Base-by-base conservation (phyloP, 2,113 vertebrate genomes). In the Cyanocitta stelleri region DNA sequence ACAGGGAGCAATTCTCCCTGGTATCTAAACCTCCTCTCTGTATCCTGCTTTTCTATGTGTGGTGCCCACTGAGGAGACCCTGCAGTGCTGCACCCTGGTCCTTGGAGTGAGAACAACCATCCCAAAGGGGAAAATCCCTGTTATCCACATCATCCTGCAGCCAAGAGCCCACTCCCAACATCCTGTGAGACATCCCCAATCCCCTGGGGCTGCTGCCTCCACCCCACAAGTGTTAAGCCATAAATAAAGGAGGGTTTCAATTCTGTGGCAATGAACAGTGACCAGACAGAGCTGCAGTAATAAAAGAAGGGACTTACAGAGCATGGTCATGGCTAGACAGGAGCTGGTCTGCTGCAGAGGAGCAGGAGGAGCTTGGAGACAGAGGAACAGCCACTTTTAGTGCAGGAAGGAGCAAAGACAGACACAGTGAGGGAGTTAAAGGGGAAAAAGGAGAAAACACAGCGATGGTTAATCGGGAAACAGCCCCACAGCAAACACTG, bases 311-410 rank as follows among this genome's bases (percentile, higher is more conserved):
- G 95, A 98, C 98, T 98, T 98, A 98, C 98, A 97, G 96, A 95
- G 92, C 87, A 94, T 33, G 86, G 80, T 97, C 97, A 98, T 97
- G 98, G 97, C 97, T 99, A 99, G 93, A 99, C 99, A 98, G 99
- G 98, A 98, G 98, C 98, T 95, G 99, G 98, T 97, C 99, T 99
- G 97, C 98, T 99, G 99, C 99, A 99, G 98, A 99, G 98, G 98
- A 99, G 98, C 98, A 99, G 98, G 95, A 99, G 97, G 97, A 99
- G 98, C 97, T 99, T 99, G 98, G 98, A 99, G 98, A 98, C 97
- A 98, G 99, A 98, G 97, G 98, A 99, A 98, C 98, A 99, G 98
- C 98, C 98, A 96, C 99, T 99, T 97, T 97, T 94, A 97, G 95
- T 93, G 92, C 58, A 85, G 92, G 94, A 71, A 55, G 92, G 75